Evolutionary conservation across 2,888 invertebrate genomes (phyloP), one percentile per base, ranked within the genome.

Genomic region (Andrena hattorfiana): DNA sequence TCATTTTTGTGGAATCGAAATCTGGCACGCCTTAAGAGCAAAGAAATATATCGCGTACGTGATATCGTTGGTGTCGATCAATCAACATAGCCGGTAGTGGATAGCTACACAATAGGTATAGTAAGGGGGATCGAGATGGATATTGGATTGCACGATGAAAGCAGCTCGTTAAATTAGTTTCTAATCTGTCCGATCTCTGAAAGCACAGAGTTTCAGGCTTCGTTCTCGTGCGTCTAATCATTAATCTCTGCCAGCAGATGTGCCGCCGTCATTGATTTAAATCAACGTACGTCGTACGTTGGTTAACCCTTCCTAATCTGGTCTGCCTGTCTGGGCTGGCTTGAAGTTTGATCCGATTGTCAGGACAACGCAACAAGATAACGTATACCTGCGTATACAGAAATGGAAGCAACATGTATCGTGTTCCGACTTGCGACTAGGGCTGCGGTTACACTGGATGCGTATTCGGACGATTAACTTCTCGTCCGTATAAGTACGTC

Each of bases 221-320:
- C 87, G 85, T 83, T 84, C 85, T 87, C 89, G 88, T 87, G 87
- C 85, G 87, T 88, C 88, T 87, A 88, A 92, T 91, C 92, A 91
- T 92, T 91, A 92, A 92, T 92, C 92, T 92, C 89, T 91, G 91
- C 89, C 91, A 92, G 88, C 90, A 90, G 90, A 90, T 91, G 92
- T 86, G 89, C 90, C 90, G 89, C 88, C 90, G 89, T 92, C 92
- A 92, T 92, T 92, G 91, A 92, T 92, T 91, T 92, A 92, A 92
- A 92, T 92, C 92, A 92, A 89, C 89, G 89, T 54, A 54, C 56
- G 56, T 20, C 23, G 78, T 82, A 85, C 87, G 87, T 87, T 87
- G 88, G 89, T 87, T 88, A 90, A 91, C 90, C 90, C 91, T 89
- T 89, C 84, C 89, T 89, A 86, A 89, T 87, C 89, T 87, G 87